phyloP scores from a whole-genome alignment of 92 coral and sea anemone species.

The Porites divaricata region DNA sequence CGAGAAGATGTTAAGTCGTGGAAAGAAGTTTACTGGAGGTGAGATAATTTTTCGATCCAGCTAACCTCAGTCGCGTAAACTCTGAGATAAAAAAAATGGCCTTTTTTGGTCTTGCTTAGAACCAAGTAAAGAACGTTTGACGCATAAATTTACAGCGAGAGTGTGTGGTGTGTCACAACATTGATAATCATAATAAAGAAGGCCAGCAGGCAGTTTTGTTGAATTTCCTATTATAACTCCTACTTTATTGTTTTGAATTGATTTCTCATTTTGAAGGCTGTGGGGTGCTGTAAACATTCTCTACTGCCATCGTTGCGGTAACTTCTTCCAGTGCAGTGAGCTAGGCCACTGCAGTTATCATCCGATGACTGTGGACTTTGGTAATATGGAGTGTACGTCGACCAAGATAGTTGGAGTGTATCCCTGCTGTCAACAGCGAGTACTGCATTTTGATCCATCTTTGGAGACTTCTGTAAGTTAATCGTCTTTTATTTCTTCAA shows the following conservation, averaged over 20 bases:
- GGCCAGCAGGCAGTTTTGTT: no score
- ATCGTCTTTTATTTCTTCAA: background rate
- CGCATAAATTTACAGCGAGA: no score
- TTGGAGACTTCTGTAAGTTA: constrained; percentile 76
- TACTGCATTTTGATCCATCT: constrained; percentile 84
- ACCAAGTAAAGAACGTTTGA: no score
- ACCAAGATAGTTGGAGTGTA: constrained; percentile 74
- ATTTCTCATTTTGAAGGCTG: constrained; percentile 46
- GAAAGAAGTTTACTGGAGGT: constrained; percentile 97
- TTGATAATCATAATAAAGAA: no score
- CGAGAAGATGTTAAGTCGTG: constrained; percentile 90
- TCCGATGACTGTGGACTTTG: constrained; percentile 69
- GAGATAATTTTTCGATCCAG: background rate
- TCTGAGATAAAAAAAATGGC: no score
- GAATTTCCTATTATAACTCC: no score
- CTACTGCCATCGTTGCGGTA: constrained; percentile 84
- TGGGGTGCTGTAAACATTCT: constrained; percentile 89
- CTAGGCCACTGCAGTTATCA: constrained; percentile 95
- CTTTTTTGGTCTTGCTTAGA: no score
- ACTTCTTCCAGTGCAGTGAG: constrained; percentile 82
- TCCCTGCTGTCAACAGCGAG: constrained; percentile 95
- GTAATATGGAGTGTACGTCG: constrained; percentile 37
- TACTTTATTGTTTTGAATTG: no score
- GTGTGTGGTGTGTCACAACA: no score
- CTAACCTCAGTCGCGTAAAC: no score